These are phyloP conservation scores for Drosophila nikananu DNA, from an alignment of 1,140 invertebrate genomes.

Conservation along the genomic window DNA sequence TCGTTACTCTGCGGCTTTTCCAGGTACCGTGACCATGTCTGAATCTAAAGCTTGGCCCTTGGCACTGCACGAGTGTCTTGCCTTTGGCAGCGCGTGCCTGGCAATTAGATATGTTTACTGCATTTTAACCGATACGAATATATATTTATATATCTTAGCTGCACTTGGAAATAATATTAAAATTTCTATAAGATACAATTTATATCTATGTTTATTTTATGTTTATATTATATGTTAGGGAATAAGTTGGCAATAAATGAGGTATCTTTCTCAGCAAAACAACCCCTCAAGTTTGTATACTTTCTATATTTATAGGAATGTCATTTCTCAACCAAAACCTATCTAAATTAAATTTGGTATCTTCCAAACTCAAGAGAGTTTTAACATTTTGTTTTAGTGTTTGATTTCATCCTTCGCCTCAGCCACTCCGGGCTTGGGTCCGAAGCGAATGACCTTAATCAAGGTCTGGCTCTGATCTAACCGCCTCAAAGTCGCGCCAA, in stretches of 20 bases:
- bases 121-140: not conserved
- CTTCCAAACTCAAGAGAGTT: not conserved
- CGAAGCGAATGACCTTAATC: conserved; percentile 84
- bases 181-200: not conserved
- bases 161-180: not conserved
- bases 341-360: not conserved
- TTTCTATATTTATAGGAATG: not conserved
- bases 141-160: not conserved
- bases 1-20: not conserved
- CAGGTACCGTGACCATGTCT: conserved; percentile 21
- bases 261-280: not conserved
- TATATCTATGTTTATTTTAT: too few relatives aligned
- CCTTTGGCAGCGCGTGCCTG: conserved; percentile 38
- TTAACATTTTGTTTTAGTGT: conserved; percentile 19
- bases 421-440: conserved; percentile 11
- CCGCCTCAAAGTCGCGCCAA: conserved; percentile 36
- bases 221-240: too few relatives aligned
- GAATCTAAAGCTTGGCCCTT: conserved; percentile 25
- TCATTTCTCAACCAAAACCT: not conserved
- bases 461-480: conserved; percentile 72
- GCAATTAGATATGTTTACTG: conserved; percentile 37
- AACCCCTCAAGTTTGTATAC: not conserved
- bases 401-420: conserved; percentile 29
- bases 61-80: conserved; percentile 28
- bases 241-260: not conserved